Evolutionary conservation across 2,888 invertebrate species (phyloP).

Genomic region (Rhimphoctona megacephalus): DNA sequence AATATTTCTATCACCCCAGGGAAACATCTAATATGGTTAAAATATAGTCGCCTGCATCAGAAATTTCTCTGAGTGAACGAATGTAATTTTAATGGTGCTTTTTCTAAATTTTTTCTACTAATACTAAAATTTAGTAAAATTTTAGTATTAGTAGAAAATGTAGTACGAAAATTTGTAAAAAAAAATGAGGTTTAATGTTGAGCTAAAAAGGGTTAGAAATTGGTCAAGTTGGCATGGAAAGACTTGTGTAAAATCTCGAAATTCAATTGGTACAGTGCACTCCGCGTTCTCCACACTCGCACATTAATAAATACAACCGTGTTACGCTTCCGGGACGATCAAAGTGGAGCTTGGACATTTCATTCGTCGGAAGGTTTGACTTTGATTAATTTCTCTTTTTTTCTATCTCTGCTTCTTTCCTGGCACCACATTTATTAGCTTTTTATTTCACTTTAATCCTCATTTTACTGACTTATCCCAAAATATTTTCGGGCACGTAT

Average conservation of each 20-base stretch:
- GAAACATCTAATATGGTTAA: too few relatives aligned
- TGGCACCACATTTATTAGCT: neutral
- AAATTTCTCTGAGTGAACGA: too few relatives aligned
- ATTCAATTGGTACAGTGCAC: constrained; percentile 4
- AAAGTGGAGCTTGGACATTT: constrained; percentile 7
- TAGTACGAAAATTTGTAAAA: neutral
- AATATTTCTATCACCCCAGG: too few relatives aligned
- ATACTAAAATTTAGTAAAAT: too few relatives aligned
- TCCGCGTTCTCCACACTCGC: neutral
- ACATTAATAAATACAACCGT: neutral
- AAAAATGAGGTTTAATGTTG: neutral
- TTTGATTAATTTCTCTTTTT: constrained; percentile 36
- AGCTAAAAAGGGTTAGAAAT: neutral
- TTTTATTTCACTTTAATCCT: constrained; percentile 4
- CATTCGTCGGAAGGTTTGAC: constrained; percentile 38
- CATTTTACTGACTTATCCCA: constrained; percentile 23
- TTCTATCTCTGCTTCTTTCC: constrained; percentile 4
- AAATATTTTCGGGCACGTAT: neutral
- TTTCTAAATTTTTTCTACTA: too few relatives aligned
- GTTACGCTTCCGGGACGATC: constrained; percentile 44
- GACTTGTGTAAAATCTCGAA: constrained; percentile 9
- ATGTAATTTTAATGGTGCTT: too few relatives aligned
- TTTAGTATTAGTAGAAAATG: too few relatives aligned
- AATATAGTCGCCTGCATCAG: too few relatives aligned
- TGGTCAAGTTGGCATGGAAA: neutral